Evolutionary conservation across 2,888 invertebrate species (phyloP).

Genomic region (Epinotia nisella): DNA sequence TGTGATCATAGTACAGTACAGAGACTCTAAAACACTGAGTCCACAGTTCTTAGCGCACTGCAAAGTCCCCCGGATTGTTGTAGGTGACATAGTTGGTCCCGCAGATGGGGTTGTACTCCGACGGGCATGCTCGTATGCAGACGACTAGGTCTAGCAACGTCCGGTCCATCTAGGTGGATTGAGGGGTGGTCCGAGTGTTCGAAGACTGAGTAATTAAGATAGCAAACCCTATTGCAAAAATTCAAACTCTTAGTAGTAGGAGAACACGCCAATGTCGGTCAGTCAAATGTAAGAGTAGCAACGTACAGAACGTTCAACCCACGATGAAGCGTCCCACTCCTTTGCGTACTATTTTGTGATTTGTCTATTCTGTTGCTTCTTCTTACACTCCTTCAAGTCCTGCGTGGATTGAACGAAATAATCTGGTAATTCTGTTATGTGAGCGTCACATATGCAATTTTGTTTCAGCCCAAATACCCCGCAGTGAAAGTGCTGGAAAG

Average conservation of each 20-base stretch:
- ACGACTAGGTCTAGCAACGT: conserved; percentile 35
- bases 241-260: too few species aligned
- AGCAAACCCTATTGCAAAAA: too few species aligned
- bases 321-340: too few species aligned
- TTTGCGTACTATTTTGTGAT: too few species aligned
- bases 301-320: too few species aligned
- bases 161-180: background rate
- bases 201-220: too few species aligned
- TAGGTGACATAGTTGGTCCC: conserved; percentile 71
- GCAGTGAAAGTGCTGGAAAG: conserved; percentile 76
- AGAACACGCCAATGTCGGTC: too few species aligned
- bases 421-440: too few species aligned
- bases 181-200: background rate
- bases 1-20: too few species aligned
- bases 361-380: conserved; percentile 34
- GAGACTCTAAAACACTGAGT: conserved; percentile 72
- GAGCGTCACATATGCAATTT: background rate
- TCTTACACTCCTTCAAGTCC: background rate
- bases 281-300: too few species aligned
- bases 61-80: conserved; percentile 62
- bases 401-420: too few species aligned
- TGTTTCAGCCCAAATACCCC: conserved; percentile 67
- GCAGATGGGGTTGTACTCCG: conserved; percentile 77
- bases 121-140: conserved; percentile 61
- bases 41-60: conserved; percentile 73